Percentiles rank a stretch among this genome's conserved stretches.
phyloP scores from a whole-genome alignment of 2,113 vertebrate species.

The Jaculus jaculus region DNA sequence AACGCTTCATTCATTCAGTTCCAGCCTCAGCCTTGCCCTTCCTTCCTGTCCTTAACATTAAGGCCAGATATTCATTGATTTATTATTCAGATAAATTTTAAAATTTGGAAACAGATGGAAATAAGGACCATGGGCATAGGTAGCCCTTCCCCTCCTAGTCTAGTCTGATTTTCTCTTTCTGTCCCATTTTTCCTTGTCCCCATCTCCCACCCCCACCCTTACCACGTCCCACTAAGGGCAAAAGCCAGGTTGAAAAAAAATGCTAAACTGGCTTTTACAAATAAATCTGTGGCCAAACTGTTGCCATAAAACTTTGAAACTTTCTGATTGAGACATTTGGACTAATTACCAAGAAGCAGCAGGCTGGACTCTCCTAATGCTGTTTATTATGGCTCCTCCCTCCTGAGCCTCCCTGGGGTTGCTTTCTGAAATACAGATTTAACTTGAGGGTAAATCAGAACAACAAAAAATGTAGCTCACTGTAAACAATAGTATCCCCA shows the following conservation, averaged over 20 bases:
- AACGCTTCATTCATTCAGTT: rapidly evolving
- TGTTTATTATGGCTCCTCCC: slow-evolving; percentile 88
- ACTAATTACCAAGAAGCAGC: slow-evolving; percentile 83
- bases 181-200: background rate
- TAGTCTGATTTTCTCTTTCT: background rate
- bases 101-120: slow-evolving; percentile 22
- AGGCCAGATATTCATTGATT: background rate
- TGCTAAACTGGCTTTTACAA: slow-evolving; percentile 85
- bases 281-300: slow-evolving; percentile 84
- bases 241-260: slow-evolving; percentile 75
- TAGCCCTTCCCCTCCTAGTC: background rate
- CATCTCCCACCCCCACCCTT: background rate
- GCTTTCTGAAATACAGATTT: slow-evolving; percentile 89
- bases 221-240: slow-evolving; percentile 60
- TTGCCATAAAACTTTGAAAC: slow-evolving; percentile 83
- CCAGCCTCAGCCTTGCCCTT: background rate
- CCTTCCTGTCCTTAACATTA: background rate
- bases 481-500: slow-evolving; percentile 89
- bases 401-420: slow-evolving; percentile 86
- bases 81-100: background rate
- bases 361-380: slow-evolving; percentile 82
- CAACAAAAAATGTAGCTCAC: slow-evolving; percentile 89
- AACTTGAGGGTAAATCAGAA: slow-evolving; percentile 88
- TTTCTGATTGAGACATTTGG: slow-evolving; percentile 84
- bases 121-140: background rate